phyloP scores from a whole-genome alignment of 2,888 invertebrate species.

The Stenichneumon culpator region DNA sequence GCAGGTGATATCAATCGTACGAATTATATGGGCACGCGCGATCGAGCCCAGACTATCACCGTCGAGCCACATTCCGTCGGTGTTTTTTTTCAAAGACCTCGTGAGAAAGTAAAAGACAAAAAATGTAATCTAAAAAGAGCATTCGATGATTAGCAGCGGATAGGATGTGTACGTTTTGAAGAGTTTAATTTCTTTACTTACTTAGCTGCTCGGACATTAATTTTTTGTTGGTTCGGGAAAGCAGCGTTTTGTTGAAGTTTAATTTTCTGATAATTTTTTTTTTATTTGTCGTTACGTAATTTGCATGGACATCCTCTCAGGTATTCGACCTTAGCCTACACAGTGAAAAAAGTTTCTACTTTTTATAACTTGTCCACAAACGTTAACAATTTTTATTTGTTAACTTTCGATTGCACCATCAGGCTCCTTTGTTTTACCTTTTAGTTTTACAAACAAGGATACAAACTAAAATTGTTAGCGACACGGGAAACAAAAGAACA shows the following conservation, averaged over 20 bases:
- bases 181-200: not conserved
- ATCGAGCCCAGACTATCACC: conserved; percentile 48
- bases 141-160: not conserved
- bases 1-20: conserved; percentile 84
- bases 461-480: too few relatives aligned
- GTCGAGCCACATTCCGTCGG: not conserved
- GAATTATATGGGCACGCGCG: conserved; percentile 76
- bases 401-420: too few relatives aligned
- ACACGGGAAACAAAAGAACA: too few relatives aligned
- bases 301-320: too few relatives aligned
- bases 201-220: not conserved
- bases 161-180: not conserved
- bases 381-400: too few relatives aligned
- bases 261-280: not conserved
- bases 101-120: not conserved
- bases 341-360: too few relatives aligned
- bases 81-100: not conserved
- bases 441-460: too few relatives aligned
- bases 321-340: too few relatives aligned
- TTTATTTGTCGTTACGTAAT: not conserved
- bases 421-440: too few relatives aligned
- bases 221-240: not conserved
- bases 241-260: not conserved
- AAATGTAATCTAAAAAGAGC: conserved; percentile 27
- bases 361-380: too few relatives aligned